Conservation (phyloP, 2,888 invertebrate genomes). For the Hirtodrosophila cameraria region DNA sequence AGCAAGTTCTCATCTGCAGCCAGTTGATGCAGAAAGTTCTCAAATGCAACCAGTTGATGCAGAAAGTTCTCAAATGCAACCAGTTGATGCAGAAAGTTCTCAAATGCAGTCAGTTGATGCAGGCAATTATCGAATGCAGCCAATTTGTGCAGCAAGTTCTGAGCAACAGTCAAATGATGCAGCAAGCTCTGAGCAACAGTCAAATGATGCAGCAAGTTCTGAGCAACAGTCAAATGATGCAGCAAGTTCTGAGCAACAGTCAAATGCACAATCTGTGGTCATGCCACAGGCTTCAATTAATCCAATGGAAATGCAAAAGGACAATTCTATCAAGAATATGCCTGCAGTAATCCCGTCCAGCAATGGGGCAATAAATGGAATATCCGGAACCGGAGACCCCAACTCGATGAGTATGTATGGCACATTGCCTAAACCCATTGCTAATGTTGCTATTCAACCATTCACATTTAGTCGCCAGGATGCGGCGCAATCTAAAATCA, state of each 20-base stretch:
- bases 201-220: background rate
- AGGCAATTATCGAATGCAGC: too few species aligned
- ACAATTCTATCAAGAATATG: constrained; percentile 1
- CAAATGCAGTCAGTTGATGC: too few species aligned
- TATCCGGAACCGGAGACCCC: background rate
- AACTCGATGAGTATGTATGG: constrained; percentile 26
- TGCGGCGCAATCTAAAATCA: constrained; percentile 11
- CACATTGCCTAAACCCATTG: constrained; percentile 7
- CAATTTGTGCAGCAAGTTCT: too few species aligned
- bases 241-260: background rate
- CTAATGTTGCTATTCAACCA: constrained; percentile 30
- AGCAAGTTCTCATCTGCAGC: too few species aligned
- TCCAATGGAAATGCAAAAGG: background rate
- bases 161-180: too few species aligned
- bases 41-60: too few species aligned
- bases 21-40: too few species aligned
- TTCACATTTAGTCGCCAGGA: constrained; percentile 27
- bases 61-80: too few species aligned
- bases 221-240: background rate
- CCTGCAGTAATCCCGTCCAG: background rate
- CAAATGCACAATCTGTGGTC: background rate
- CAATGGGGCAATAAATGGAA: background rate
- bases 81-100: too few species aligned
- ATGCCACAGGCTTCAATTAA: constrained; percentile 1
- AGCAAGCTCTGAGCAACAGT: background rate